Evolutionary conservation across 1,140 invertebrate genomes (phyloP), one percentile per base, ranked within the genome.

Genomic region (Dysdera silvatica): DNA sequence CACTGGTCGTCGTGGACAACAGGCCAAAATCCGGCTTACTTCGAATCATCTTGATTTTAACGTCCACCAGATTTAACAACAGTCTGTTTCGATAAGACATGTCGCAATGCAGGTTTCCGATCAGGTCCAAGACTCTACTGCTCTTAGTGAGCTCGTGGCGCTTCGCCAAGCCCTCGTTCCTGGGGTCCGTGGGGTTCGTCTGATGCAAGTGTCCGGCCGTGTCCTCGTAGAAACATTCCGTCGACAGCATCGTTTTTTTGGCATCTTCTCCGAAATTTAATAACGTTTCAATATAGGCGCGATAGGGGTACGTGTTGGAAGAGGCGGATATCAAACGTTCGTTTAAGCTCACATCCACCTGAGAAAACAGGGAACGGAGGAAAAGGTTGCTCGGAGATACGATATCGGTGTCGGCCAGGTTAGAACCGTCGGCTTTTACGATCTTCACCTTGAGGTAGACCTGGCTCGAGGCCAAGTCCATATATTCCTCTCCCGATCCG

Each of bases 141-240:
- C n/a, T 24, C 7, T 14, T 26, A n/a, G 6, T 49, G 14, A 49
- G 24, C n/a, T 49, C 47, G 5, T 6, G 29, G 6, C 47, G 18
- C 29, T 23, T 24, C 29, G 24, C 29, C 47, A 49, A 18, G 3
- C 47, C 47, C 7, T 14, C 14, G 24, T 49, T 28, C 10, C 23
- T 4, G 5, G 14, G 18, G 8, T 6, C 47, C 4, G 12, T n/a
- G 18, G 47, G 10, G 24, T n/a, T n/a, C n/a, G n/a, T n/a, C n/a
- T 8, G 14, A 49, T n/a, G n/a, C n/a, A n/a, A n/a, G n/a, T n/a
- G n/a, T n/a, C n/a, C n/a, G n/a, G 8, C 8, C 6, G 14, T 7
- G 47, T 49, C 47, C 29, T 24, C 29, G 47, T 49, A 49, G n/a
- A 49, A 49, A 6, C 18, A 14, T 49, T 49, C 47, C n/a, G n/a